Conservation (phyloP, 2,797 vertebrate genomes). For the Coilia nasus region DNA sequence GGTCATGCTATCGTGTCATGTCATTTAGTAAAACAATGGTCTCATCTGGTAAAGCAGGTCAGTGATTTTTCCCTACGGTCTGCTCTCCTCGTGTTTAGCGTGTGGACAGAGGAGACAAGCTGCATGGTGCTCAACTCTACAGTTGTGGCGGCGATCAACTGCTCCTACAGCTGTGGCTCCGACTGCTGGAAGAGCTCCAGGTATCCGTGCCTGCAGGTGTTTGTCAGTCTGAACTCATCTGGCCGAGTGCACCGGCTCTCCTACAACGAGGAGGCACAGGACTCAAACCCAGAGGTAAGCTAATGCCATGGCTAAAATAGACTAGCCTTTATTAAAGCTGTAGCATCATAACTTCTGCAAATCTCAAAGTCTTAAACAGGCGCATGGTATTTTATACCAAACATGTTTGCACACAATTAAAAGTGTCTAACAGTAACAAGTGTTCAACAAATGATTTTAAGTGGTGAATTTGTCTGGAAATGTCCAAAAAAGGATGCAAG, state of each 20-base stretch:
- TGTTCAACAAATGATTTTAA: background rate
- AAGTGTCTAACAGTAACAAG: background rate
- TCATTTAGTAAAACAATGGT: background rate
- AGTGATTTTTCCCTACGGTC: background rate
- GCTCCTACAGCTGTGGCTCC: slow-evolving; percentile 89
- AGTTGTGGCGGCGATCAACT: slow-evolving; percentile 87
- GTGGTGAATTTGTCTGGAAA: background rate
- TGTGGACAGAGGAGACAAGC: slow-evolving; percentile 88
- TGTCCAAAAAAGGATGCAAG: background rate
- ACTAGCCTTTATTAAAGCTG: too few species aligned
- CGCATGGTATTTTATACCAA: too few species aligned
- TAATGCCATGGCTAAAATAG: too few species aligned
- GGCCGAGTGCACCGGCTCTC: slow-evolving; percentile 84
- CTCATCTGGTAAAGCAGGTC: background rate
- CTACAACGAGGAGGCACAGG: slow-evolving; percentile 88
- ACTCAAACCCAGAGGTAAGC: slow-evolving; percentile 86
- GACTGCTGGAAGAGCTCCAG: slow-evolving; percentile 90
- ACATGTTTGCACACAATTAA: background rate
- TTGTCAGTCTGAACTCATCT: slow-evolving; percentile 86
- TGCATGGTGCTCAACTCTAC: slow-evolving; percentile 87
- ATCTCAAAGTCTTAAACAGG: background rate
- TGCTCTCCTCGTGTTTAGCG: slow-evolving; percentile 63
- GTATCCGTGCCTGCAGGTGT: slow-evolving; percentile 94
- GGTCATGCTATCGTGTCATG: background rate
- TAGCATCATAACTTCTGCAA: background rate